phyloP scores from a whole-genome alignment of 2,797 vertebrate species.

The Ctenopoma multispine region DNA sequence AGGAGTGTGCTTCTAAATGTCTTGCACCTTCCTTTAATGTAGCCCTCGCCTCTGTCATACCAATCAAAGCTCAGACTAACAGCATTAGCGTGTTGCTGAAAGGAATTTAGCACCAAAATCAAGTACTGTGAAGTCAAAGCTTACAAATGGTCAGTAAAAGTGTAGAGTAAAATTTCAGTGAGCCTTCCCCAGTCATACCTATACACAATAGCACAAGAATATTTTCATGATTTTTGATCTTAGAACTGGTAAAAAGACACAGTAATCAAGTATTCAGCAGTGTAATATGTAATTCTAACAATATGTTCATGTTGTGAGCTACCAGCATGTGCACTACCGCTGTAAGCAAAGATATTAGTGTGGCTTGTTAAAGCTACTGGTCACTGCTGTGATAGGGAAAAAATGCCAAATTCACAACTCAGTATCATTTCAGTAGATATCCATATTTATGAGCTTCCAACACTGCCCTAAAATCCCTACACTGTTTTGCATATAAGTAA shows the following conservation, averaged over 20 bases:
- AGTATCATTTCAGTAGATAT: conserved; percentile 9
- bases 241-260: conserved; percentile 25
- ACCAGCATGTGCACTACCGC: background rate
- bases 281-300: conserved; percentile 26
- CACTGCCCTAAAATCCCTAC: background rate
- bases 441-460: conserved; percentile 7
- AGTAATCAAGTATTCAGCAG: conserved; percentile 3
- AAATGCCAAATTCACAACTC: conserved; percentile 14
- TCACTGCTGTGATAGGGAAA: background rate
- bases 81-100: conserved; percentile 56
- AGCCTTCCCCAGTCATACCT: conserved; percentile 2
- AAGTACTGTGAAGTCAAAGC: conserved; percentile 46
- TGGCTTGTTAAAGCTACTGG: conserved; percentile 21
- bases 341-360: conserved; percentile 17
- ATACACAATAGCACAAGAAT: conserved; percentile 2
- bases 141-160: conserved; percentile 30
- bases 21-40: conserved; percentile 56
- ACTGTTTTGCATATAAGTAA: conserved; percentile 3
- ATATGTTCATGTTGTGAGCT: background rate
- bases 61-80: conserved; percentile 59
- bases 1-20: conserved; percentile 50
- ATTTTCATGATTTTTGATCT: conserved; percentile 8
- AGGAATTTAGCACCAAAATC: conserved; percentile 44
- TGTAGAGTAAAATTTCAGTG: background rate
- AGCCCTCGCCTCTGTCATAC: conserved; percentile 49